Evolutionary conservation across 1,140 invertebrate genomes (phyloP).

Genomic region (Mycetomoellerius zeteki): DNA sequence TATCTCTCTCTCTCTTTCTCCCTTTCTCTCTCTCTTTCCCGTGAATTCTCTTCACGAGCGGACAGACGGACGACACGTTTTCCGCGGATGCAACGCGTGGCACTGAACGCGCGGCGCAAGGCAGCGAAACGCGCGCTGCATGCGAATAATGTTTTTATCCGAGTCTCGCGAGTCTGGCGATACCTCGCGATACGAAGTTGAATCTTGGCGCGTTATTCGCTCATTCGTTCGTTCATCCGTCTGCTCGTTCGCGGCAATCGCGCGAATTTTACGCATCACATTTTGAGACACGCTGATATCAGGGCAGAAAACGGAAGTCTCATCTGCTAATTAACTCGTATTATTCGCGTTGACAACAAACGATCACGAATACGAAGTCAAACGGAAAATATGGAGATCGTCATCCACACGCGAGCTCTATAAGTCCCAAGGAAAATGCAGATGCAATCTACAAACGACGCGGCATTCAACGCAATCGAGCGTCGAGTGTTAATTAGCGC

Average conservation of each 20-base stretch:
- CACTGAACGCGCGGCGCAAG: constrained; percentile 46
- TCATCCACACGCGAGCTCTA: neutral
- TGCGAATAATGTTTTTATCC: constrained; percentile 57
- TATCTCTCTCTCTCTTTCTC: neutral
- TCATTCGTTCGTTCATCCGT: neutral
- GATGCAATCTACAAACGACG: neutral
- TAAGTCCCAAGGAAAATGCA: neutral
- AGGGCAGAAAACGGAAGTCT: neutral
- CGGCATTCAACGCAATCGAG: neutral
- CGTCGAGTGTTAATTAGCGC: neutral
- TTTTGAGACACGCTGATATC: neutral
- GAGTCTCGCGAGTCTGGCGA: constrained; percentile 46
- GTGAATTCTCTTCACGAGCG: neutral
- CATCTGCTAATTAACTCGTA: neutral
- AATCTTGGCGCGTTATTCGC: constrained; percentile 40
- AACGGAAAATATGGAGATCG: neutral
- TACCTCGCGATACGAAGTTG: constrained; percentile 58
- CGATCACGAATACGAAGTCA: neutral
- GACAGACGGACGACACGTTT: constrained; percentile 40
- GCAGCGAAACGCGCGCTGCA: constrained; percentile 46
- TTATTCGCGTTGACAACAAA: neutral
- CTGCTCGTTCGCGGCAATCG: neutral
- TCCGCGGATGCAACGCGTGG: constrained; percentile 50
- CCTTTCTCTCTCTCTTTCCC: neutral
- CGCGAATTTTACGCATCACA: neutral